Percentiles rank a stretch among this genome's conserved stretches.
These are phyloP conservation scores for Picathartes gymnocephalus DNA, from an alignment of 2,113 vertebrate species.

Conservation along the genomic window DNA sequence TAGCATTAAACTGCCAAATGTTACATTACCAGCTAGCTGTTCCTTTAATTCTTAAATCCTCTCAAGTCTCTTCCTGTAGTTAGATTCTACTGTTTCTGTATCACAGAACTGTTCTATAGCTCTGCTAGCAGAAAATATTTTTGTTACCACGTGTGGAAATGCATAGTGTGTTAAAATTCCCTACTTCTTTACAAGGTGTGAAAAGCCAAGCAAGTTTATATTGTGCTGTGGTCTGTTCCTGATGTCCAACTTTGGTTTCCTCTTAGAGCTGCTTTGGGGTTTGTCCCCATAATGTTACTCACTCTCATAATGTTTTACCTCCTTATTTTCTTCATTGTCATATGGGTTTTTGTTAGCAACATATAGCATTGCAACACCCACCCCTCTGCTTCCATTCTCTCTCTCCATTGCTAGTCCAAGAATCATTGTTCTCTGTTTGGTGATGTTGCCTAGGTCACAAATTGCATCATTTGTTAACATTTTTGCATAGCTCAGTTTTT, in stretches of 20 bases:
- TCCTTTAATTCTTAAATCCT: neutral
- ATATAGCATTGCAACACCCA: neutral
- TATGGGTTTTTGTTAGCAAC: neutral
- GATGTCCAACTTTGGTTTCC: neutral
- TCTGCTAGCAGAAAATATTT: neutral
- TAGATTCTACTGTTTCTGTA: neutral
- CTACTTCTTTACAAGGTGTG: neutral
- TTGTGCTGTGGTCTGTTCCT: neutral
- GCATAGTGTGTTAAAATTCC: neutral
- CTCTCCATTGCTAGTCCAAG: neutral
- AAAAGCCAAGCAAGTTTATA: neutral
- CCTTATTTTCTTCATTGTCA: neutral
- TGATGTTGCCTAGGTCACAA: constrained; percentile 19
- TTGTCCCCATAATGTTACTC: neutral
- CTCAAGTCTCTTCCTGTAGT: neutral
- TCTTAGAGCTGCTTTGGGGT: neutral
- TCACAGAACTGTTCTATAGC: neutral
- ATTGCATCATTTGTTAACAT: neutral
- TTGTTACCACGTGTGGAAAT: neutral
- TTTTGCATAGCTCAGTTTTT: neutral
- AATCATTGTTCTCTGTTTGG: neutral
- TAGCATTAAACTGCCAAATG: neutral
- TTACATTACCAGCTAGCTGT: neutral
- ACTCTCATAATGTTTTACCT: neutral
- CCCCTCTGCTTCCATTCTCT: neutral